Evolutionary conservation across 2,113 vertebrate species (phyloP), one percentile per base, ranked within the genome.

Genomic region (Spermophilus dauricus): DNA sequence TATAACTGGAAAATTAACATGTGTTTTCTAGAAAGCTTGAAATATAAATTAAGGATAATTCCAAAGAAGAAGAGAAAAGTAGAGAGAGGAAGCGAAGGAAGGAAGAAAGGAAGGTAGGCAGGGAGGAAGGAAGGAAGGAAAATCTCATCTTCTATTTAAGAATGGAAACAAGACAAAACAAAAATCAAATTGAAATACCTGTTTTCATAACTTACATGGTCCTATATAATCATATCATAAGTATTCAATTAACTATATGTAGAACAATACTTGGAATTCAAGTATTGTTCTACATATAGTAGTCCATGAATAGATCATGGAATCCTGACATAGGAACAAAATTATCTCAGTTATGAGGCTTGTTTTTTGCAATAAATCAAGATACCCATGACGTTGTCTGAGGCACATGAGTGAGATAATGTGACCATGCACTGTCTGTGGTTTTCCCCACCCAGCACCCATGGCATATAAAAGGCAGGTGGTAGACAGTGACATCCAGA

Each of bases 401-500:
- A 92, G 75, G 89, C 58, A 80, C 45, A 76, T 26, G 51, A 30
- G 6, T 37, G 48, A 89, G 17, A 42, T n/a, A 17, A 17, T 69
- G 11, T 45, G 51, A 78, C 0, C 0, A 1, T 63, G 4, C 1
- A 2, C 14, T 56, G 13, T 32, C 4, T 92, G 96, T 94, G 95
- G 65, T 75, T 89, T 61, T 77, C 17, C 10, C 48, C 65, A 34
- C 9, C n/a, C 76, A 80, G 22, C 34, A 45, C 13, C 13, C 17
- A 63, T 2, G 42, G 26, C 20, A 2, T 92, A 86, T 89, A 96
- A 96, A 95, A 95, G 86, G n/a, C 20, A 18, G 28, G 30, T 24
- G 30, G 26, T 26, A 70, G 67, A 82, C 32, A 28, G 95, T 1
- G 3, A 77, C 45, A 30, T 16, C 14, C 86, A 83, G 3, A 82